A percentile compares a stretch with the other conserved stretches of the same genome.
These are phyloP conservation scores for Calephelis perditalis DNA, from an alignment of 2,888 invertebrate genomes.

Conservation along the genomic window DNA sequence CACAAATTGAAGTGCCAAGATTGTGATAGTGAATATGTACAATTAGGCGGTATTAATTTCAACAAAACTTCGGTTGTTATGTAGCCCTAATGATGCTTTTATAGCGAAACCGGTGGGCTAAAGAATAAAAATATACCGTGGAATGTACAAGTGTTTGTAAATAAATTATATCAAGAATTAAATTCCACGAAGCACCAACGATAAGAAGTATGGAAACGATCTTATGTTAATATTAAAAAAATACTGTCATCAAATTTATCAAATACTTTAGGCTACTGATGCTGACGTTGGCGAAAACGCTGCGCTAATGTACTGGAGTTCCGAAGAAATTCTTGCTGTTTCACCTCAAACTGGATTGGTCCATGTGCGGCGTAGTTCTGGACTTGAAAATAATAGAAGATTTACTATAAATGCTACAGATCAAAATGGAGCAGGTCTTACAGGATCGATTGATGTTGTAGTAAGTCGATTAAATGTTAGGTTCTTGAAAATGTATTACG, in stretches of 20 bases:
- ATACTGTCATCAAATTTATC: background rate
- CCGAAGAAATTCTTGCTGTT: slow-evolving; percentile 67
- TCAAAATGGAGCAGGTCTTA: slow-evolving; percentile 53
- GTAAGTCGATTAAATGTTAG: slow-evolving; percentile 39
- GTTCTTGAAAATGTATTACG: no score
- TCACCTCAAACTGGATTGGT: slow-evolving; percentile 78
- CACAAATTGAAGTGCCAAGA: no score
- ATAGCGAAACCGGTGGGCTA: no score
- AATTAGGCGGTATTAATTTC: no score
- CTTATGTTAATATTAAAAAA: background rate
- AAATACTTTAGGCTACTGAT: slow-evolving; percentile 71
- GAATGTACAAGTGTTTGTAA: no score
- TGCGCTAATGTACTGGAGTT: slow-evolving; percentile 53
- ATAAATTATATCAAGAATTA: no score
- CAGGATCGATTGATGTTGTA: slow-evolving; percentile 49
- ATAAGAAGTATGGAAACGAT: no score
- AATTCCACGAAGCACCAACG: no score
- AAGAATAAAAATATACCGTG: no score
- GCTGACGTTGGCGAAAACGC: slow-evolving; percentile 76
- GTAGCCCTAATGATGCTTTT: no score
- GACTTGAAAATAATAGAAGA: slow-evolving; percentile 46
- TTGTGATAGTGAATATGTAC: no score
- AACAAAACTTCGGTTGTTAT: no score
- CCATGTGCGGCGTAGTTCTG: slow-evolving; percentile 58
- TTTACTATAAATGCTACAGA: slow-evolving; percentile 63